Evolutionary conservation across 2,113 vertebrate genomes (phyloP), one percentile per base, ranked within the genome.

Genomic region (Vombatus ursinus): DNA sequence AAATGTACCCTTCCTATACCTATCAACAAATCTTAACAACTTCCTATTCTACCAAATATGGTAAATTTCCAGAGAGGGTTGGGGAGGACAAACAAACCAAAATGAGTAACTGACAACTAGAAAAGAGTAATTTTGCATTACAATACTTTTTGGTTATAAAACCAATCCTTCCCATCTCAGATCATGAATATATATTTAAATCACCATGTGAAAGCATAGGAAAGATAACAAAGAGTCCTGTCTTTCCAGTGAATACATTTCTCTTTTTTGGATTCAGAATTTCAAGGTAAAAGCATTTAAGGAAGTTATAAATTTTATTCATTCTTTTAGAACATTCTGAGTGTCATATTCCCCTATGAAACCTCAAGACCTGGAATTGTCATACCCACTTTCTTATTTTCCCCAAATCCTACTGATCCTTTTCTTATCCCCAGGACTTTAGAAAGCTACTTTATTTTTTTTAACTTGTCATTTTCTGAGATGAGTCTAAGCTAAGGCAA

Each of bases 381-480:
- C 97, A 96, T 52, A 92, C 14, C 93, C 90, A 96, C 95, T 89
- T 93, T 77, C 91, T 89, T 96, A 90, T 91, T 95, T 96, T 94
- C 97, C 91, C 93, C 95, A 95, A 93, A 96, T 94, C 61, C 95
- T 51, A 31, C 52, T 96, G 91, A 95, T 95, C 94, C 89, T 95
- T 97, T 94, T 93, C 90, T 95, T 61, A 89, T 92, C 94, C 93
- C 93, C 92, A 91, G 91, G 94, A 96, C 94, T 97, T 98, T 96
- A 94, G 94, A 95, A 97, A 97, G 94, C 94, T 97, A 97, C 96
- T 96, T 98, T 52, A 61, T 50, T 96, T 96, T 97, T 96, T 95
- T 97, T 95, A 52, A 96, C 96, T 77, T 94, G n/a, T 44, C 31
- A 68, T 3, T 31, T 6, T 61, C 57, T 68, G 3, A 37, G 11